Evolutionary conservation across 2,888 invertebrate species (phyloP), one percentile per base, ranked within the genome.

Genomic region (Eilema griseolum): DNA sequence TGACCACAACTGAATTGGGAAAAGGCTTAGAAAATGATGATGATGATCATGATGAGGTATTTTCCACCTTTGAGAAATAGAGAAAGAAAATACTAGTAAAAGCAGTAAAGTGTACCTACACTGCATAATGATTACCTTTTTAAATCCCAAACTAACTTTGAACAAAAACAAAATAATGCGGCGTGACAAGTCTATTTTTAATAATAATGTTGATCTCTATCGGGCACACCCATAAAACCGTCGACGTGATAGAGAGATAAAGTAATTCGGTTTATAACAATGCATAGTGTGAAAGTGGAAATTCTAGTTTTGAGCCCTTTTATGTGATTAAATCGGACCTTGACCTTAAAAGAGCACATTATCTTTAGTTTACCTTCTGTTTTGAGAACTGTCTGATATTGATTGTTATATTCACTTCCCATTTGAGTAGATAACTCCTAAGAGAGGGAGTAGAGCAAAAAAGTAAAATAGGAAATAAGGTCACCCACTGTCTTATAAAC

Each of bases 81-180:
- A 41, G 41, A 16, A 16, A 14, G 16, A 41, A 41, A 41, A 41
- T 41, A 41, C 16, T 41, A 41, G 4, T 41, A 41, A 16, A 41
- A 16, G 37, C 3, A 12, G 11, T 12, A 37, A 37, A 37, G 12
- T 37, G 33, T 33, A 10, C 33, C 33, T 10, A 33, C 10, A 7
- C 4, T 33, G 8, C 4, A n/a, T n/a, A n/a, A n/a, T n/a, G 33
- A 33, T 3, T 33, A 28, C 5, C 31, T 46, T 3, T 20, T 20
- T 5, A 52, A 52, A n/a, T 10, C 52, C n/a, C 52, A 28, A 59
- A 59, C 14, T 26, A 59, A 59, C 26, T 26, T 28, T 72, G 24
- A 72, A 71, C 64, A 72, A 63, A 72, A 61, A 71, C 28, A 59
- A 70, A n/a, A n/a, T n/a, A n/a, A 71, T 71, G 14, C 11, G 7